Base-by-base conservation (phyloP, 2,888 invertebrate genomes). In the Stenolophus ochropezus region DNA sequence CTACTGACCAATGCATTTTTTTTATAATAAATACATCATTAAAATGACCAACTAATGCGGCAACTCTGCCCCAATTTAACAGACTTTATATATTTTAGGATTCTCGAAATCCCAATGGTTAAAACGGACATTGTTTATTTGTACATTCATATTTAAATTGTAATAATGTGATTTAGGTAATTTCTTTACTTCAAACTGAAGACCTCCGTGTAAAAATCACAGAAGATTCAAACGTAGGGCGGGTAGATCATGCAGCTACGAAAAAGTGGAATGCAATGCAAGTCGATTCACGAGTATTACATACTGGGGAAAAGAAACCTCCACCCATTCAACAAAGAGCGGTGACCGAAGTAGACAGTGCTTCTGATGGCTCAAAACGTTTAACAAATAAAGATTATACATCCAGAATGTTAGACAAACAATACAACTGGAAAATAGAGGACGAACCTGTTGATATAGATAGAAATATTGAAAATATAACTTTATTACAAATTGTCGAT, bases 381-480 rank as follows among this genome's bases (percentile, higher is more conserved):
- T 83, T 90, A 33, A 89, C 89, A 1, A 87, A 87, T 82, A 87
- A 86, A 82, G 88, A 88, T 82, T 88, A 87, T 80, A 84, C 84
- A 0, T 83, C 89, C 27, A 90, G 91, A 85, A 91, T 90, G 84
- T 87, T 92, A 1, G 90, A 90, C 79, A 82, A 84, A 0, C 85
- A 87, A 5, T 91, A 90, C 85, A 89, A 90, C 0, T 92, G 91
- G 91, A 85, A 87, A 27, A 88, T 88, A 56, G 88, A 89, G 33
- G 90, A 92, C 81, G 95, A 95, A 85, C 95, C 96, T 0, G 87
- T 92, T 0, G 94, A 96, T 87, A 89, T 95, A n/a, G 91, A 92
- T 8, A 90, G 93, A 4, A 90, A 93, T 84, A 84, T 93, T 0
- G 89, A 91, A 0, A 85, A 88, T 0, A 90, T 93, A 0, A 93